A percentile compares a stretch with the other conserved stretches of the same genome.
phyloP scores from a whole-genome alignment of 2,888 invertebrate species.

The Piscicola geometra region DNA sequence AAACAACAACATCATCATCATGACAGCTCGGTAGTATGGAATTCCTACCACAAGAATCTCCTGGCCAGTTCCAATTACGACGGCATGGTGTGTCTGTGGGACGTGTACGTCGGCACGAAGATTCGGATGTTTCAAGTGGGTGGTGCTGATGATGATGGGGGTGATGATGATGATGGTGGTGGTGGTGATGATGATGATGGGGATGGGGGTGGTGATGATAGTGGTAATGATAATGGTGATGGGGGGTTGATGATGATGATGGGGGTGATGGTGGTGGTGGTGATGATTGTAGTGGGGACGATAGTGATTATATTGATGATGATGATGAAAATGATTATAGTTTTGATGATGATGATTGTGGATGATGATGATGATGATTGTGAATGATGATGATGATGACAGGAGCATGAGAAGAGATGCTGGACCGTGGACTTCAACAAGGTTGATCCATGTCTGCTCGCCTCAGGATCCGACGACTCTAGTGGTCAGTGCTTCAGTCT shows the following conservation, averaged over 20 bases:
- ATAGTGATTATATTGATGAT: too few relatives aligned
- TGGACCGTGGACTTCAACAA: constrained; percentile 94
- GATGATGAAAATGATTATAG: too few relatives aligned
- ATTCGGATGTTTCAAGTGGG: constrained; percentile 66
- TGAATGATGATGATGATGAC: too few relatives aligned
- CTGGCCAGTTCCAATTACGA: constrained; percentile 90
- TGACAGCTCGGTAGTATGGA: constrained; percentile 83
- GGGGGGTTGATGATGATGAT: too few relatives aligned
- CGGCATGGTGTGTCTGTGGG: constrained; percentile 88
- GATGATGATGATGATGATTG: too few relatives aligned
- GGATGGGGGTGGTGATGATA: too few relatives aligned
- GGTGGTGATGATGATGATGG: too few relatives aligned
- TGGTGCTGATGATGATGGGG: too few relatives aligned
- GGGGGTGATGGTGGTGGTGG: too few relatives aligned
- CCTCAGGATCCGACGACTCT: constrained; percentile 87
- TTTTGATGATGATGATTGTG: too few relatives aligned
- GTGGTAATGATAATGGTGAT: too few relatives aligned
- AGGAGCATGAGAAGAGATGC: constrained; percentile 78
- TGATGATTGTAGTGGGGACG: constrained; percentile 57
- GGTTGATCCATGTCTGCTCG: constrained; percentile 80
- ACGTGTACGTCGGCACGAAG: constrained; percentile 68
- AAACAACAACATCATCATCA: background rate
- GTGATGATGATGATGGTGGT: too few relatives aligned
- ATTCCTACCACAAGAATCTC: constrained; percentile 79
- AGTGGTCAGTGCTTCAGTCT: constrained; percentile 57